Conservation (phyloP, 2,113 vertebrate genomes). For the Bubo scandiacus region DNA sequence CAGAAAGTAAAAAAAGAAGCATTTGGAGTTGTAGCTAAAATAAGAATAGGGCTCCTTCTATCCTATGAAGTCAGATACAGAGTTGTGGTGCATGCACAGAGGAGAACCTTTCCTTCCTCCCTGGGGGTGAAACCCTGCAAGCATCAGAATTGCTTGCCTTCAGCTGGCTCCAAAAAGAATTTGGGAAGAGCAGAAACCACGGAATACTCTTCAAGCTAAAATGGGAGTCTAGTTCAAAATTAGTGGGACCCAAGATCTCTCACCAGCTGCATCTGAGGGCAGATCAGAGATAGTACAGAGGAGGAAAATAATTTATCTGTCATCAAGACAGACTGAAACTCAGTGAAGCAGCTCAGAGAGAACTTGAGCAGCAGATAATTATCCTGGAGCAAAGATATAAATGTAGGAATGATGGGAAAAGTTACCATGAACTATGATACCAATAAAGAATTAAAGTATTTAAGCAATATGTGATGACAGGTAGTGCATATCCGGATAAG, state of each 20-base stretch:
- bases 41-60: neutral
- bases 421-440: conserved; percentile 5
- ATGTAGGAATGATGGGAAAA: neutral
- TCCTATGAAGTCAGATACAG: rapidly evolving
- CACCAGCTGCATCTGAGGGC: neutral
- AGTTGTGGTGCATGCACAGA: neutral
- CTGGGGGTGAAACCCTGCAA: neutral
- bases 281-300: neutral
- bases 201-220: neutral
- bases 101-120: neutral
- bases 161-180: neutral
- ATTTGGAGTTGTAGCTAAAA: neutral
- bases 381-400: conserved; percentile 36
- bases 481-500: neutral
- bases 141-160: neutral
- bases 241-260: neutral
- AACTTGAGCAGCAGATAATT: conserved; percentile 1
- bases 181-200: neutral
- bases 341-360: conserved; percentile 14
- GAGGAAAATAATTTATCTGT: conserved; percentile 24
- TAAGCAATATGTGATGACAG: conserved; percentile 33
- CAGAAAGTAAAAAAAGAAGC: neutral
- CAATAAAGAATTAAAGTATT: conserved; percentile 23
- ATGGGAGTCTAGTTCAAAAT: neutral
- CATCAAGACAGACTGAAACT: neutral